Evolutionary conservation across 2,888 invertebrate species (phyloP), one percentile per base, ranked within the genome.

Genomic region (Heteromurus nitidus): DNA sequence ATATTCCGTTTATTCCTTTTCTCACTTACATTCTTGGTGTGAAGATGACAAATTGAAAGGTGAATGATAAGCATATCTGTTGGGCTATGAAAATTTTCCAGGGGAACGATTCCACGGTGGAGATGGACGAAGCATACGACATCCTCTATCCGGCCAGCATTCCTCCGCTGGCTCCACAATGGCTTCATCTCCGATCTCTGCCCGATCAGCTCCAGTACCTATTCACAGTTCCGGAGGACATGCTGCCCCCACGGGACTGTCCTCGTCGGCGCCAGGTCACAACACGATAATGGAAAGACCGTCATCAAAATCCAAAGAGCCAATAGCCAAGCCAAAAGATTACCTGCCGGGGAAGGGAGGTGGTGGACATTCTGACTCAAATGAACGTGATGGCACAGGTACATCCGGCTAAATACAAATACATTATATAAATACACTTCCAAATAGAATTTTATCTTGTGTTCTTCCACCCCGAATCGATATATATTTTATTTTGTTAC

Each of bases 101-200:
- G 84, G 82, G 53, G 84, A 84, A 79, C 75, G 84, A 69, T 73
- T 80, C 65, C 83, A 83, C 20, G 83, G 83, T 5, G 53, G 62
- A 22, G 86, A 86, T 53, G 73, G 82, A 50, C 84, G 86, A 65
- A 85, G 83, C 79, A 82, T 82, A 64, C 47, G 81, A 22, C 81
- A 84, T 74, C 85, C 84, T 60, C 77, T 83, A 22, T 84, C 84
- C 7, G 85, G 84, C 55, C 85, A 85, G 67, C 84, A 83, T 24
- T 86, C 86, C 20, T 85, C 85, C 5, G 81, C 85, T 44, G 85
- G 82, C n/a, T 86, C 86, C 3, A 85, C 86, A 22, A 84, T 85
- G 75, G 85, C 85, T 16, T 86, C 86, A 1, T 85, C 85, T 28
- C 86, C 86, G 55, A 84, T 86, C 58, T 86, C 86, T 60, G 80